A percentile compares a stretch with the other conserved stretches of the same genome.
Conservation (phyloP, 2,888 invertebrate genomes). For the Matsumyia berberina region DNA sequence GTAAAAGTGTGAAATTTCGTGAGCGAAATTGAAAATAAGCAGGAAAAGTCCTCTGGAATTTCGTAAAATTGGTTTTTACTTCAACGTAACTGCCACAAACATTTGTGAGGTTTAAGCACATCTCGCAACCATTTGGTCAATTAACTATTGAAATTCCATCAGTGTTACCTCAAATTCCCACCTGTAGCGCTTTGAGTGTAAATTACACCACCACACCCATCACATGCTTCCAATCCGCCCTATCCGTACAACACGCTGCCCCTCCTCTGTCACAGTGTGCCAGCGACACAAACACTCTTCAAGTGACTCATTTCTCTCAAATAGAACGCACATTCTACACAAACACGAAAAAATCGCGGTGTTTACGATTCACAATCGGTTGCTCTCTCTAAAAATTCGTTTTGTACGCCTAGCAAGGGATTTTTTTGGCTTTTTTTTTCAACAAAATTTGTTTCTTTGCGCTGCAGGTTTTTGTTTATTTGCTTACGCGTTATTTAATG, state of each 20-base stretch:
- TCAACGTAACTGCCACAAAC: no score
- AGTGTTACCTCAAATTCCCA: slow-evolving; percentile 37
- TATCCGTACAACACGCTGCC: slow-evolving; percentile 10
- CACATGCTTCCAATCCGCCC: neutral
- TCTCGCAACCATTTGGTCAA: slow-evolving; percentile 38
- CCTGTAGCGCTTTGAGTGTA: slow-evolving; percentile 60
- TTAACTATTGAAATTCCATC: slow-evolving; percentile 39
- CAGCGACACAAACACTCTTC: slow-evolving; percentile 36
- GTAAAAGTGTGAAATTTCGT: no score
- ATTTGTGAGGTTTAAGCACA: no score
- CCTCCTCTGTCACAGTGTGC: slow-evolving; percentile 21
- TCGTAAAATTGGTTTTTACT: no score
- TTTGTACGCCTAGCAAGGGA: slow-evolving; percentile 44
- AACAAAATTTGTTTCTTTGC: slow-evolving; percentile 25
- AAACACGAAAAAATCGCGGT: slow-evolving; percentile 60
- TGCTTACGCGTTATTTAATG: neutral
- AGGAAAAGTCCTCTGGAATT: no score
- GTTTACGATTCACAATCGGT: slow-evolving; percentile 66
- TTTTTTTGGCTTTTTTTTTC: slow-evolving; percentile 34
- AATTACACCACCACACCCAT: slow-evolving; percentile 44
- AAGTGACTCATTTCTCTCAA: slow-evolving; percentile 62
- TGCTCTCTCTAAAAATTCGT: slow-evolving; percentile 49
- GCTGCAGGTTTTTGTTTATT: slow-evolving; percentile 32
- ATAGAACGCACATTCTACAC: slow-evolving; percentile 60
- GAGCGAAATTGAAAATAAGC: no score